Conservation (phyloP, 2,888 invertebrate species). For the Apodemia zela region DNA sequence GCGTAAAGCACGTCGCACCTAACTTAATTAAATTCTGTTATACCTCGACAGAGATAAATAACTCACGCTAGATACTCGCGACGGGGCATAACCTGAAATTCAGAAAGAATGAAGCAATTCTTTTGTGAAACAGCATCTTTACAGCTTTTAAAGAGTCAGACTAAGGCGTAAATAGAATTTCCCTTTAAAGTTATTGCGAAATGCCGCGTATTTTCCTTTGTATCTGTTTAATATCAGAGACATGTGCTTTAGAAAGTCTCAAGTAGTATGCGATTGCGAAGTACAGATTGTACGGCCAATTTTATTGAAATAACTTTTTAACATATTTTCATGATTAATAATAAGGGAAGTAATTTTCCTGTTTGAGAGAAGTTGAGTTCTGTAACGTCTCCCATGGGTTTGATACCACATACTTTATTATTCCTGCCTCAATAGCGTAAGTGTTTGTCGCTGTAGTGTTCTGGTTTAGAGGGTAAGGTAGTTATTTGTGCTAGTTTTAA, state of each 20-base stretch:
- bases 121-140: constrained; percentile 48
- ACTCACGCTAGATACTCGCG: constrained; percentile 50
- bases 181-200: constrained; percentile 20
- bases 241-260: constrained; percentile 18
- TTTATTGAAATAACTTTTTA: not conserved
- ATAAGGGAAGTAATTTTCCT: not conserved
- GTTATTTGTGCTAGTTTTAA: too few relatives aligned
- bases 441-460: too few relatives aligned
- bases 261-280: not conserved
- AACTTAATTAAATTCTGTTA: constrained; percentile 79
- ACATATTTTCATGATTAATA: not conserved
- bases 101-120: constrained; percentile 70
- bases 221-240: constrained; percentile 23
- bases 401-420: too few relatives aligned
- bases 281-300: constrained; percentile 5
- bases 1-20: constrained; percentile 68
- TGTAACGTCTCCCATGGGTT: too few relatives aligned
- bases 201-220: constrained; percentile 21
- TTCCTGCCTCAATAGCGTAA: too few relatives aligned
- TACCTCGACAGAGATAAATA: constrained; percentile 73
- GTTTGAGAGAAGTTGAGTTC: too few relatives aligned
- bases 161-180: constrained; percentile 29
- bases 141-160: constrained; percentile 25
- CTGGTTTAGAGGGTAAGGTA: too few relatives aligned
- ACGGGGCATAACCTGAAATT: constrained; percentile 49